Conservation (phyloP, 1,140 invertebrate species). For the Delia radicum region DNA sequence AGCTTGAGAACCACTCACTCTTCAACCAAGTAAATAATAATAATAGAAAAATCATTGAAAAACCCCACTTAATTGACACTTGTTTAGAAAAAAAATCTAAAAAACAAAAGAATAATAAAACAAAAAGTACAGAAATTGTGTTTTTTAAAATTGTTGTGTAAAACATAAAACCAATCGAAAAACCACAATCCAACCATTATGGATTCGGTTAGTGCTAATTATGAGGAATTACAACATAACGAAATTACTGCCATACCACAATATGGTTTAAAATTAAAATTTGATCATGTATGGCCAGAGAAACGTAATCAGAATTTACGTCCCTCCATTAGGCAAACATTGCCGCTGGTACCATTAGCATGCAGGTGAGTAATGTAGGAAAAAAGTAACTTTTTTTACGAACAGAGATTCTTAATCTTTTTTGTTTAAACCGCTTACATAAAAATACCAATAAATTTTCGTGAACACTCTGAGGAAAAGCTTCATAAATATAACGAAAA, state of each 20-base stretch:
- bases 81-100: neutral
- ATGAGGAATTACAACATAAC: conserved; percentile 40
- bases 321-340: conserved; percentile 65
- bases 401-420: no score
- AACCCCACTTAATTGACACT: neutral
- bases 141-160: no score
- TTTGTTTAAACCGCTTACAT: no score
- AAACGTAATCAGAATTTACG: conserved; percentile 69
- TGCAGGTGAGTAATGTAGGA: conserved; percentile 43
- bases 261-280: conserved; percentile 69
- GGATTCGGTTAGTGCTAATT: conserved; percentile 48
- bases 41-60: no score
- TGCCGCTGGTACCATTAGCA: conserved; percentile 50
- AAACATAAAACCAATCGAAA: no score
- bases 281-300: conserved; percentile 75
- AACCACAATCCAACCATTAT: conserved; percentile 14
- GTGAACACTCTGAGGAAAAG: no score
- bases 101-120: neutral
- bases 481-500: no score
- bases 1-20: neutral
- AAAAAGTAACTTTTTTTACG: no score
- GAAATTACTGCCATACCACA: conserved; percentile 57
- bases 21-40: neutral
- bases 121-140: no score
- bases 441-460: no score